Percentiles rank a stretch among this genome's conserved stretches.
phyloP scores from a whole-genome alignment of 2,888 invertebrate species.

The Pachymerium ferrugineum region DNA sequence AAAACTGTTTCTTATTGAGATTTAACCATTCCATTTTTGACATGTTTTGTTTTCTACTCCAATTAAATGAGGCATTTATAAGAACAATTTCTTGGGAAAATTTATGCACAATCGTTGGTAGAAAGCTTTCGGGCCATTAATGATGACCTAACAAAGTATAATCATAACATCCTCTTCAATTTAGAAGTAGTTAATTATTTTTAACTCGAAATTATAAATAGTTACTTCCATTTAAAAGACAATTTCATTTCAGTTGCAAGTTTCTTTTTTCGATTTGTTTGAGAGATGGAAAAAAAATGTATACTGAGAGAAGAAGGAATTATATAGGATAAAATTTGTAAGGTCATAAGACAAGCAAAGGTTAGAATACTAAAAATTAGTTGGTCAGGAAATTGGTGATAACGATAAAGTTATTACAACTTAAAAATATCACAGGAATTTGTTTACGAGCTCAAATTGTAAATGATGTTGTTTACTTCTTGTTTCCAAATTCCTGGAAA shows the following conservation, averaged over 20 bases:
- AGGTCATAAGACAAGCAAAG: background rate
- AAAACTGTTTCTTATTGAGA: background rate
- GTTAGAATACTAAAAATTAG: background rate
- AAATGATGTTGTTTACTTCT: background rate
- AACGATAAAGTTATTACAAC: background rate
- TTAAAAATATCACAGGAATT: too few species aligned
- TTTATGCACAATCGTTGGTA: conserved; percentile 11
- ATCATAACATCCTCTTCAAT: background rate
- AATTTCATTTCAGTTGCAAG: background rate
- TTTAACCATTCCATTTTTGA: background rate
- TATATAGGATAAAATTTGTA: conserved; percentile 12
- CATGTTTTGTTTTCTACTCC: conserved; percentile 4
- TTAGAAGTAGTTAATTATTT: conserved; percentile 5
- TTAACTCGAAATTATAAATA: background rate
- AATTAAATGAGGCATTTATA: background rate
- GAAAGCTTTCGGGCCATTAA: conserved; percentile 21
- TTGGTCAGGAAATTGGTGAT: conserved; percentile 4
- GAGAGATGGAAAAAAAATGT: conserved; percentile 17
- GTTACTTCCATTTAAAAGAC: background rate
- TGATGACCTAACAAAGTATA: conserved; percentile 12
- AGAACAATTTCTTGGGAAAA: background rate
- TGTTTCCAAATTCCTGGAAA: too few species aligned
- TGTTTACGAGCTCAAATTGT: too few species aligned
- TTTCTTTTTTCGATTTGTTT: background rate
- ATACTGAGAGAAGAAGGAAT: conserved; percentile 1